Evolutionary conservation across 2,113 vertebrate species (phyloP).

Genomic region (Xiphorhynchus elegans): DNA sequence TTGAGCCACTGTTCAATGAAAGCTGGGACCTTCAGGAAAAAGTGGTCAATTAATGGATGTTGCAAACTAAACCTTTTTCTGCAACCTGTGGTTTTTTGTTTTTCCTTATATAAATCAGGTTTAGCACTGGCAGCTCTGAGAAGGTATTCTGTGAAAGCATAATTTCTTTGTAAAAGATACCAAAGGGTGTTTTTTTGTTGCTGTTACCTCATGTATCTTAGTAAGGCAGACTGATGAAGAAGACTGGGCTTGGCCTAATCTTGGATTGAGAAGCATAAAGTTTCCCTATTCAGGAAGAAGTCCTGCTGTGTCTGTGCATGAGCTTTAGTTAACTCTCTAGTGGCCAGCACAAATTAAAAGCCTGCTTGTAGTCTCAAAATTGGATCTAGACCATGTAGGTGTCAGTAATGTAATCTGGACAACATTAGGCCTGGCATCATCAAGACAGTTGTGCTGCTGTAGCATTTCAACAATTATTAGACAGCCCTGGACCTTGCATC

Average conservation of each 20-base stretch:
- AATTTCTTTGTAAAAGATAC: not conserved
- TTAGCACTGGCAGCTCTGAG: not conserved
- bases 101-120: not conserved
- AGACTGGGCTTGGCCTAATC: not conserved
- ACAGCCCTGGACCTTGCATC: rapidly evolving
- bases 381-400: not conserved
- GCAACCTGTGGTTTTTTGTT: not conserved
- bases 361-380: not conserved
- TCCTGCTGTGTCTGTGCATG: not conserved
- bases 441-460: not conserved
- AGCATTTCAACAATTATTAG: not conserved
- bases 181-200: not conserved
- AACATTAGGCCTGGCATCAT: not conserved
- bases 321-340: not conserved
- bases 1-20: not conserved
- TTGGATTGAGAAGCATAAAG: not conserved
- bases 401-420: not conserved
- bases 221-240: not conserved
- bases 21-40: not conserved
- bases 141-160: not conserved
- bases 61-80: not conserved
- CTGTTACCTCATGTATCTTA: not conserved
- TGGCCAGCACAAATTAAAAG: not conserved
- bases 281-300: not conserved
- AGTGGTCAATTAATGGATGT: not conserved